phyloP scores from a whole-genome alignment of 2,888 invertebrate genomes.

The Agrochola macilenta region DNA sequence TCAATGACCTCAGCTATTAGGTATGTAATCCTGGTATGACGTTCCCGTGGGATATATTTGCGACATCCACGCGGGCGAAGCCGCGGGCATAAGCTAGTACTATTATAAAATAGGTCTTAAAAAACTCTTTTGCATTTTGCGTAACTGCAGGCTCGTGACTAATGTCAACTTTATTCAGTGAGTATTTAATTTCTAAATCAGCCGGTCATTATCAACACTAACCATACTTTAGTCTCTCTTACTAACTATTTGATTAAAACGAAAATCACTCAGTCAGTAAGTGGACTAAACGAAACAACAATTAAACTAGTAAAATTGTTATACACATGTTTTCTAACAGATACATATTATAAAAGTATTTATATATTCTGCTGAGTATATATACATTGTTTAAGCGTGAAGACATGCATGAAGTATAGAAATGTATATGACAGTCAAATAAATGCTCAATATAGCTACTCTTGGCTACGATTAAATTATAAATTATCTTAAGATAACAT shows the following conservation, averaged over 20 bases:
- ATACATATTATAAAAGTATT: not conserved
- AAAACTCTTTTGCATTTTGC: not conserved
- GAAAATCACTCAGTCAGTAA: conserved; percentile 1
- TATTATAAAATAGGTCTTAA: not conserved
- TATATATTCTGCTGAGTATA: conserved; percentile 9
- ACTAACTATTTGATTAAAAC: conserved; percentile 6
- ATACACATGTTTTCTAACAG: not conserved
- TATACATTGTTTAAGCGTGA: conserved; percentile 37
- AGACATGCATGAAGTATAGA: conserved; percentile 48
- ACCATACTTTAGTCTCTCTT: conserved; percentile 1
- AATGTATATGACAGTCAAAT: conserved; percentile 40
- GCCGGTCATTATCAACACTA: conserved; percentile 25
- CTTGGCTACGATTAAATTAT: not conserved
- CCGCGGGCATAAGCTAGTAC: not conserved
- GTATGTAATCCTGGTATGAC: too few relatives aligned
- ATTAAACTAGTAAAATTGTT: not conserved
- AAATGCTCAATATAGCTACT: conserved; percentile 4
- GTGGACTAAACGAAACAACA: not conserved
- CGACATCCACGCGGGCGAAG: too few relatives aligned
- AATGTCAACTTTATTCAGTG: not conserved
- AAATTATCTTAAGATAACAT: not conserved
- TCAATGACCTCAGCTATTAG: too few relatives aligned
- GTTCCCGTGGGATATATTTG: too few relatives aligned
- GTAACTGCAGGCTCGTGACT: not conserved
- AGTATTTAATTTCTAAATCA: not conserved